A percentile compares a stretch with the other conserved stretches of the same genome.
Evolutionary conservation across 2,113 vertebrate genomes (phyloP).

Genomic region (Oryzias curvinotus): DNA sequence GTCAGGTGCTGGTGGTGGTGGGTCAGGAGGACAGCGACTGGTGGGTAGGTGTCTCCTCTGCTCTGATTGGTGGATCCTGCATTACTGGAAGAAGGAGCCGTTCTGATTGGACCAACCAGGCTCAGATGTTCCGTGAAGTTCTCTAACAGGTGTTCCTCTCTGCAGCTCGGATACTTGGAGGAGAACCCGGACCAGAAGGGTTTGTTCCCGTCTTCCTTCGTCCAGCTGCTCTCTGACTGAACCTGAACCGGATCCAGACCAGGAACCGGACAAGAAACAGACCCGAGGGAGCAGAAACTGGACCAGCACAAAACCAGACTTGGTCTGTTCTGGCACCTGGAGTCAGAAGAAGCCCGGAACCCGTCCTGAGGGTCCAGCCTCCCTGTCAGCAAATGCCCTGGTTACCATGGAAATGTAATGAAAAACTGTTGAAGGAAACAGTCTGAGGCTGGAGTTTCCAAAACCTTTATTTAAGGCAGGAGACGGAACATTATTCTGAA

Average conservation of each 20-base stretch:
- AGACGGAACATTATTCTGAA: slow-evolving; percentile 28
- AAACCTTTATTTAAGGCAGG: slow-evolving; percentile 15
- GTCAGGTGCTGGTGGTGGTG: slow-evolving; percentile 64
- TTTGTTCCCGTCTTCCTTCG: slow-evolving; percentile 65
- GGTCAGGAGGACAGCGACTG: slow-evolving; percentile 63
- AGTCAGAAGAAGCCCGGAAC: too few relatives aligned
- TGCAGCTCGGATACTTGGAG: slow-evolving; percentile 61
- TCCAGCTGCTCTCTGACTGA: slow-evolving; percentile 60
- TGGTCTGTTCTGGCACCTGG: not conserved
- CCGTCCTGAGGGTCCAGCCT: not conserved
- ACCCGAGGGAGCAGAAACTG: slow-evolving; percentile 1
- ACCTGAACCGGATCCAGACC: slow-evolving; percentile 9
- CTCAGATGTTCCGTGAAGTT: too few relatives aligned
- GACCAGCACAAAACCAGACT: slow-evolving; percentile 5
- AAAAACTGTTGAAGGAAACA: not conserved
- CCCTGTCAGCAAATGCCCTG: not conserved
- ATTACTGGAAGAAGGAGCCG: not conserved
- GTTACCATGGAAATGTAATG: slow-evolving; percentile 20
- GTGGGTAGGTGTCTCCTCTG: slow-evolving; percentile 58
- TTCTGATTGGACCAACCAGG: too few relatives aligned
- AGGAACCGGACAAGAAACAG: slow-evolving; percentile 9
- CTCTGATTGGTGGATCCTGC: slow-evolving; percentile 11
- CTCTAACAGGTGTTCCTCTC: not conserved
- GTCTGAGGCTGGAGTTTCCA: not conserved
- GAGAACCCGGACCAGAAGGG: slow-evolving; percentile 63